Conservation (phyloP, 1,140 invertebrate species). For the Helicorthomorpha holstii region DNA sequence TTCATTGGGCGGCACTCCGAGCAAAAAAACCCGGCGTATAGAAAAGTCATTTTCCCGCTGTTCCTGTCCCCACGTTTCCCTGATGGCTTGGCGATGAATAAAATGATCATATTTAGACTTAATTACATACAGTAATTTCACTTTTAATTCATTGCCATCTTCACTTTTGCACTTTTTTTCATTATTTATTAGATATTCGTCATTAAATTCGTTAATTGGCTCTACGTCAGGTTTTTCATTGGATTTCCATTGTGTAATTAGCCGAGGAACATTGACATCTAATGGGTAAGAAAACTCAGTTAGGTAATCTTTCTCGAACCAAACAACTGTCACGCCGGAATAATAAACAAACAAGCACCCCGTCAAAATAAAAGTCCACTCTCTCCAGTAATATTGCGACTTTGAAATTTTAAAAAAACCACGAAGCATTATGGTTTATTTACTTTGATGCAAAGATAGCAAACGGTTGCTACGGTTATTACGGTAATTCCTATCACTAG, state of each 20-base stretch:
- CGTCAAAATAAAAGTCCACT: too few relatives aligned
- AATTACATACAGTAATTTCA: conserved; percentile 35
- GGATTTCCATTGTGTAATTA: conserved; percentile 31
- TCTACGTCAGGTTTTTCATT: conserved; percentile 30
- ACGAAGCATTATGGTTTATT: too few relatives aligned
- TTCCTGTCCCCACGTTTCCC: conserved; percentile 69
- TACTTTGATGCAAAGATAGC: too few relatives aligned
- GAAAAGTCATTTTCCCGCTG: conserved; percentile 52
- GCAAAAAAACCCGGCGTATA: conserved; percentile 58
- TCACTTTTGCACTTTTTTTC: conserved; percentile 17
- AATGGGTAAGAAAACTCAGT: conserved; percentile 49
- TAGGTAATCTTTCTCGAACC: conserved; percentile 46
- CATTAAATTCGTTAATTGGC: conserved; percentile 21
- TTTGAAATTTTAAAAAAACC: too few relatives aligned
- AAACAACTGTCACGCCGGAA: conserved; percentile 47
- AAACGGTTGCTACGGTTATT: too few relatives aligned
- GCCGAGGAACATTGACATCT: conserved; percentile 21
- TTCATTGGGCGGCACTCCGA: conserved; percentile 39
- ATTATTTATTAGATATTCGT: conserved; percentile 16
- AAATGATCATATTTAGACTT: conserved; percentile 63
- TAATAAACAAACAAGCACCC: conserved; percentile 38
- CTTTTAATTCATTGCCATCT: conserved; percentile 11
- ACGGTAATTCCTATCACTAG: too few relatives aligned
- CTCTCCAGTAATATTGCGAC: too few relatives aligned
- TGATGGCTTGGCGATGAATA: conserved; percentile 46